Base-by-base conservation (phyloP, 1,140 invertebrate genomes). In the Platyura marginata region DNA sequence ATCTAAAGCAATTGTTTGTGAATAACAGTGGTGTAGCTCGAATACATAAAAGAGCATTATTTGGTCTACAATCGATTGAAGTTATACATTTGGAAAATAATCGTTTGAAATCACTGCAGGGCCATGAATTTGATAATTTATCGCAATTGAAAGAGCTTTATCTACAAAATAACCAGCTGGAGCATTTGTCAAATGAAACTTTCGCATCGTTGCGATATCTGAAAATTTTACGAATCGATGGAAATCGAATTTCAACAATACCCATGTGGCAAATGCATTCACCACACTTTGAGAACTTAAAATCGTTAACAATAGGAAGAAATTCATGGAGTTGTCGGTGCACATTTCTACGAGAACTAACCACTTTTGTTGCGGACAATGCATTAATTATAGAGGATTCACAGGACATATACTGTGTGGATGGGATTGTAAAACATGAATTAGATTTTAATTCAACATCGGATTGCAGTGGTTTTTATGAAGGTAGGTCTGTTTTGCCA, bases 311-410 rank as follows among this genome's bases (percentile, higher is more conserved):
- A 1, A 67, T 94, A 3, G 79, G 78, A 1, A 71, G 78, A 46
- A 94, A 94, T 56, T 71, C 74, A 15, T 92, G 88, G 87, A 82
- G 79, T 3, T 94, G 89, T 54, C 78, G 84, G 40, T 94, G 89
- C 64, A 78, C 81, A 54, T 91, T 88, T 61, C 66, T 92, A 43
- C 79, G 87, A 55, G 79, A 84, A 48, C 66, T 91, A 46, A 81
- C 84, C 25, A 70, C 75, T 38, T 93, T 87, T 75, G 74, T 90
- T 8, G 71, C 74, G 11, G 79, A 87, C 52, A 84, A 85, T 54
- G 74, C 76, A 13, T 72, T 79, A 54, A 81, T 84, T 61, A 75
- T 90, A 29, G 62, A 79, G 9, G 84, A 90, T 51, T 69, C 75
- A 33, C 66, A 65, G 36, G 77, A 83, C 45, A 74, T 89, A 20